Base-by-base conservation (phyloP, 2,113 vertebrate genomes). In the Riparia riparia region DNA sequence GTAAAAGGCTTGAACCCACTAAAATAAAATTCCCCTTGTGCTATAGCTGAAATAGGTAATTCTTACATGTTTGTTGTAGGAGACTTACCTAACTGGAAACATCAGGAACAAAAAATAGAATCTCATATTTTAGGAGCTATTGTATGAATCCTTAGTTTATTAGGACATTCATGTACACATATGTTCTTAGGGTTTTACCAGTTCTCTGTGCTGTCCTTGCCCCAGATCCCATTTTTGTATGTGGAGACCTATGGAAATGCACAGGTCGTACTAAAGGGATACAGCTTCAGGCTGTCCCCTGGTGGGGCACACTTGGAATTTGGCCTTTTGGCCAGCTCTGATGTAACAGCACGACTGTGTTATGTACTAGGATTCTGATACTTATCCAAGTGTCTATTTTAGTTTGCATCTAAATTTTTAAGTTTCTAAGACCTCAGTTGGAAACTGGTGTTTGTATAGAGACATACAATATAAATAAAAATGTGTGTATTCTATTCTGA, bases 231-330 rank as follows among this genome's bases (percentile, higher is more conserved):
- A 34, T 47, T 39, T 61, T 31, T 64, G 17, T 45, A 1, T 54
- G 37, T 0, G 0, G 41, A 56, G 34, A 8, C 34, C 26, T 49
- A 5, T 9, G 9, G 26, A 66, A 41, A 37, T 4, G 5, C 31
- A 14, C 17, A 37, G 3, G 0, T 37, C 65, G 51, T 66, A 14
- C 28, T 10, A 2, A 17, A 56, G 51, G 7, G 9, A 14, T 22
- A 3, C 37, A 47, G 50, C 42, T 89, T 85, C 10, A 47, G 54
- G 64, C 60, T 86, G 20, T n/a, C 5, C 4, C 31, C 18, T 1
- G 0, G 2, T 70, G 39, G 31, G 41, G 7, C 32, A 21, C n/a
- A 17, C 51, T 57, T 71, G 47, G 29, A 68, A 44, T 61, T 54
- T 24, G 57, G 37, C 85, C 26, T 61, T 91, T 72, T 41, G 71